Base-by-base conservation (phyloP, 2,888 invertebrate species). In the Pheosia tremula region DNA sequence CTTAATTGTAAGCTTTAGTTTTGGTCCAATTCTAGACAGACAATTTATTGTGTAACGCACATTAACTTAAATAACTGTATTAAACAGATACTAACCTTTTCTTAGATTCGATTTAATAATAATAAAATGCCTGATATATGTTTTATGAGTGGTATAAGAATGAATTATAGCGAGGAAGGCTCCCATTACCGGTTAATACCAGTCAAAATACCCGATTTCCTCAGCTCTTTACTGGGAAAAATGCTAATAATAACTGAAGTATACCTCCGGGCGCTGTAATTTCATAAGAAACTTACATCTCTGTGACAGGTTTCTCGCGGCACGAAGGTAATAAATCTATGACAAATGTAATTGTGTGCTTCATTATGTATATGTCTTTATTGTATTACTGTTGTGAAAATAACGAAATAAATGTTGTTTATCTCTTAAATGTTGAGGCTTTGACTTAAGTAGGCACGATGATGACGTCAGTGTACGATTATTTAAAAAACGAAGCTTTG, bases 281-380 rank as follows among this genome's bases (percentile, higher is more conserved):
- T 24, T 50, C 50, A 24, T 50, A 24, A 24, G 50, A 50, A n/a
- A 49, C 43, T 10, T 39, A 47, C 9, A n/a, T 50, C 24, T 10
- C n/a, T 7, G 50, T 24, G 50, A 50, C 50, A 50, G 50, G 24
- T 50, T 50, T 24, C 50, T 50, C 5, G 50, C 7, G 50, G 50
- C 13, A 47, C 47, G 47, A 47, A 47, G 47, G 47, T 47, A 47
- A 47, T 47, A n/a, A 47, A 47, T 47, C 47, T 47, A n/a, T 47
- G 47, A 47, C 47, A 47, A n/a, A 47, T 47, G 47, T 47, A 47
- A 47, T 47, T 47, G 11, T 47, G 47, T 11, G n/a, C n/a, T 11
- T n/a, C n/a, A n/a, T 47, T 47, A n/a, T 8, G 43, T 9, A 9
- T 8, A 43, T 43, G 43, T 43, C 43, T 9, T 43, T 43, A 43